phyloP scores from a whole-genome alignment of 2,113 vertebrate species.

The Agelaius tricolor region DNA sequence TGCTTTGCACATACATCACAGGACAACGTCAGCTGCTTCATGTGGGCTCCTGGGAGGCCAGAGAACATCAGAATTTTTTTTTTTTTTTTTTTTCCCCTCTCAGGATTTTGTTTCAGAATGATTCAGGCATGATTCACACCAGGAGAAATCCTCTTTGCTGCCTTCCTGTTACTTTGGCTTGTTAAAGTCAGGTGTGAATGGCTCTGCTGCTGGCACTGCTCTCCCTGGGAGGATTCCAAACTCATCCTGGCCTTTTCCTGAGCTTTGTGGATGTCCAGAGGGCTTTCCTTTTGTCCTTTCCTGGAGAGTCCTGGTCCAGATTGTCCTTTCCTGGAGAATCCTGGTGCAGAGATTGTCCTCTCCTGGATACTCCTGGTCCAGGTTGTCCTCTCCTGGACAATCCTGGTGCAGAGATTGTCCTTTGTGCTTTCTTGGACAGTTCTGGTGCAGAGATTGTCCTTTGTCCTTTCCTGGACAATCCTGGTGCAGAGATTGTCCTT shows the following conservation, averaged over 20 bases:
- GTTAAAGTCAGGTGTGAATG: background rate
- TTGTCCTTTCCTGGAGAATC: too few species aligned
- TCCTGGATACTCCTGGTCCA: too few species aligned
- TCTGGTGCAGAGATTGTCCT: too few species aligned
- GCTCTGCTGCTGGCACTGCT: background rate
- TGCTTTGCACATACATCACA: background rate
- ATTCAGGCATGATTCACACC: background rate
- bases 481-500: too few species aligned
- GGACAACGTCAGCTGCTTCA: background rate
- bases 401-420: too few species aligned
- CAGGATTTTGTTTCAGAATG: background rate
- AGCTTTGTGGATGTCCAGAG: background rate
- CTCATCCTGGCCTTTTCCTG: background rate
- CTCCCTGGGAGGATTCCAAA: background rate
- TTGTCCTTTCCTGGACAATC: too few species aligned
- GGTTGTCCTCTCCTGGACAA: background rate
- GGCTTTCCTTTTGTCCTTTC: background rate
- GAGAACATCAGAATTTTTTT: background rate
- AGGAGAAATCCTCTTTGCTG: background rate
- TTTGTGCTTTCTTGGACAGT: too few species aligned
- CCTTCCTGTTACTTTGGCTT: background rate
- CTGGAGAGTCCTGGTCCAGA: background rate
- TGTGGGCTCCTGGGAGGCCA: background rate
- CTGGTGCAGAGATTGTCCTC: too few species aligned
- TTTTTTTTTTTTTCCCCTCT: background rate